Evolutionary conservation across 2,888 invertebrate genomes (phyloP).

Genomic region (Elgonia sp.): DNA sequence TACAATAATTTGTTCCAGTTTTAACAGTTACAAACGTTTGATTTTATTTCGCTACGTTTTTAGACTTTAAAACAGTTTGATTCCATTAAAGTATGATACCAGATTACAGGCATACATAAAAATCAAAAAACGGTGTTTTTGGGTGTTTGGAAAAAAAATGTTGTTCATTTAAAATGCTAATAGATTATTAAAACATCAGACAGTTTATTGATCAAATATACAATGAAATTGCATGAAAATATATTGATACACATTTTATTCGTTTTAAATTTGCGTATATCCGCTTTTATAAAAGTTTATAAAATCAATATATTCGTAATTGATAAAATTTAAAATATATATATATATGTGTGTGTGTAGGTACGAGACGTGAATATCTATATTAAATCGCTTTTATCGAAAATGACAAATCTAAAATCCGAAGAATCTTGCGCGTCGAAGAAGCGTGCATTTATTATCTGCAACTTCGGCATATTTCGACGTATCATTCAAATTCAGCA

Average conservation of each 20-base stretch:
- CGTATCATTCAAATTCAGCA: constrained; percentile 60
- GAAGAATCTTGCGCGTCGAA: constrained; percentile 27
- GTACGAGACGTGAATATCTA: not conserved
- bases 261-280: too few species aligned
- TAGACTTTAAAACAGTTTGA: not conserved
- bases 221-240: too few species aligned
- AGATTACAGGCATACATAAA: not conserved
- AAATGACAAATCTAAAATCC: constrained; percentile 38
- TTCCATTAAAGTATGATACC: not conserved
- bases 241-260: too few species aligned
- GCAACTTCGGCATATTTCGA: constrained; percentile 44
- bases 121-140: not conserved
- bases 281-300: too few species aligned
- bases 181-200: not conserved
- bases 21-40: not conserved
- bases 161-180: not conserved
- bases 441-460: constrained; percentile 39
- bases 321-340: not conserved
- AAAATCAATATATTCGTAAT: not conserved
- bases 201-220: not conserved
- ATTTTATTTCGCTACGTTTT: not conserved
- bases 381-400: constrained; percentile 22
- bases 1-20: not conserved
- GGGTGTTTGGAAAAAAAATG: not conserved
- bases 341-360: too few species aligned